Evolutionary conservation across 2,888 invertebrate species (phyloP).

Genomic region (Ryuthela nishihirai): DNA sequence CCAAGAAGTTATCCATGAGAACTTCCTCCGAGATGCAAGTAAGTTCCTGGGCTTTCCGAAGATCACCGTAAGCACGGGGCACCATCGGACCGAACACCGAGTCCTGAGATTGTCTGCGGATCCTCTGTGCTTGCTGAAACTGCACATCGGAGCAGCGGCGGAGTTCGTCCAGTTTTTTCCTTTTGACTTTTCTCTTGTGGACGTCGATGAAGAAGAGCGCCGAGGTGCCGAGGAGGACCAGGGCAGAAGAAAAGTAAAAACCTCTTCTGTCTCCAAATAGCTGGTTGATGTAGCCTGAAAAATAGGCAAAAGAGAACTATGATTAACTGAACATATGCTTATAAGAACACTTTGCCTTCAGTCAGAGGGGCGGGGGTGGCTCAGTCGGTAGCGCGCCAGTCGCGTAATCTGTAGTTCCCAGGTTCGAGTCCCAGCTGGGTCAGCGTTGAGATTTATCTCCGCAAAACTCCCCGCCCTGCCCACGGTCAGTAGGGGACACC

Average conservation of each 20-base stretch:
- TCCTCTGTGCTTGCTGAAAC: not conserved
- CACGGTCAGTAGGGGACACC: too few relatives aligned
- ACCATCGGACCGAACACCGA: not conserved
- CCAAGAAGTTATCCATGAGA: slow-evolving; percentile 38
- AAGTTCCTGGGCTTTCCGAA: slow-evolving; percentile 56
- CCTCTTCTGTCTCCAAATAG: slow-evolving; percentile 72
- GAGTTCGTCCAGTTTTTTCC: slow-evolving; percentile 14
- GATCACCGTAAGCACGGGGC: slow-evolving; percentile 15
- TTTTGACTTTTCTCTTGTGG: slow-evolving; percentile 60
- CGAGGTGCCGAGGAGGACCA: slow-evolving; percentile 69
- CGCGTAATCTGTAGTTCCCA: too few relatives aligned
- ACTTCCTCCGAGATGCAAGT: slow-evolving; percentile 72
- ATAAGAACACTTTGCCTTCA: too few relatives aligned
- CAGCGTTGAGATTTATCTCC: too few relatives aligned
- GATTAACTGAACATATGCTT: too few relatives aligned
- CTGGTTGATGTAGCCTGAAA: slow-evolving; percentile 72
- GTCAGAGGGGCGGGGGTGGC: too few relatives aligned
- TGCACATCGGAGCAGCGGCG: slow-evolving; percentile 9
- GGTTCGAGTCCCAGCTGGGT: too few relatives aligned
- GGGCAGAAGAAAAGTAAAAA: slow-evolving; percentile 77
- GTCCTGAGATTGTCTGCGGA: slow-evolving; percentile 4
- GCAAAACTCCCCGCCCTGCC: too few relatives aligned
- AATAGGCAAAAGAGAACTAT: slow-evolving; percentile 1
- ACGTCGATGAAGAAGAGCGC: slow-evolving; percentile 76
- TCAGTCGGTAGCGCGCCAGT: too few relatives aligned